Evolutionary conservation across 2,888 invertebrate genomes (phyloP), one percentile per base, ranked within the genome.

Genomic region (Leucoma salicis): DNA sequence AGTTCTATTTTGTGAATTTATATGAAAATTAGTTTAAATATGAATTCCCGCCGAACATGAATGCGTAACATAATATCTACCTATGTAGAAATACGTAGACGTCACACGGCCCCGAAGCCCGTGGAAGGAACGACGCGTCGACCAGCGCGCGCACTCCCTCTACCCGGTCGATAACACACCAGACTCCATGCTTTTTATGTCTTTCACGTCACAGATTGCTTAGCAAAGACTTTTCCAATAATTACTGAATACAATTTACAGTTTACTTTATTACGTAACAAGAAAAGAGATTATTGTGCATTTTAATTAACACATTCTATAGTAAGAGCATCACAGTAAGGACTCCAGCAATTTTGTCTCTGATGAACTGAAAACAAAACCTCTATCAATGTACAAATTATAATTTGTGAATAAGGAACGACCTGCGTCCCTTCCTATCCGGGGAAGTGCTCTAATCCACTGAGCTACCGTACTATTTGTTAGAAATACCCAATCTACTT

Each of bases 101-200:
- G 58, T 60, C 64, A 63, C 53, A 53, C 52, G 54, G 50, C 12
- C 44, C 45, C 48, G 39, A 55, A 62, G 49, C 45, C 37, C 51
- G 46, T 42, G 54, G 52, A 47, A 55, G 53, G 57, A 53, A 52
- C 52, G 46, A 48, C 53, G 29, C 61, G 53, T 36, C 48, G 53
- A 62, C 76, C 70, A 70, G 78, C 87, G 88, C 88, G 88, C 88
- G 88, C 88, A 87, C 83, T 75, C 68, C 49, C 60, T 58, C 55
- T 49, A 62, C 72, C 78, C 80, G 88, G 86, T 88, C 88, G 88
- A 89, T 88, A 87, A 70, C 63, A 74, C 78, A 77, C 82, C 84
- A 87, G 84, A 85, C 87, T 85, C 81, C 73, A 83, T 82, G 78
- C 85, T 88, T 87, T 88, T 88, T 85, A 88, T 85, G 83, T 82